Evolutionary conservation across 2,113 vertebrate species (phyloP).

Genomic region (Emydura subglobosa): DNA sequence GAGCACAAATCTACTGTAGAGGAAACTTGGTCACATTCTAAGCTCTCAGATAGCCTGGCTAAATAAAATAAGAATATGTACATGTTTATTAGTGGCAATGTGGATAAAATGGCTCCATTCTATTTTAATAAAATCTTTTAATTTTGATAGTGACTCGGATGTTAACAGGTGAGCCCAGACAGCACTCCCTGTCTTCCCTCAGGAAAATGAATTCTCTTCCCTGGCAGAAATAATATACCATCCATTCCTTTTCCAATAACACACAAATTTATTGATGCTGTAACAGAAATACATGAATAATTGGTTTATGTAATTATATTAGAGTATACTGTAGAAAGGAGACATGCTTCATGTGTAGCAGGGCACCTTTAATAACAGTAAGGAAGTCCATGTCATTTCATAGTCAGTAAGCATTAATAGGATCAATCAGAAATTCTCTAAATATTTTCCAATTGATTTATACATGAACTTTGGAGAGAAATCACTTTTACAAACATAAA

Average conservation of each 20-base stretch:
- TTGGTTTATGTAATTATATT: background rate
- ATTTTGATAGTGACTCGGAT: background rate
- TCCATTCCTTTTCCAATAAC: background rate
- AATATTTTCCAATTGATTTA: background rate
- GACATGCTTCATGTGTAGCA: background rate
- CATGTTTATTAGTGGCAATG: background rate
- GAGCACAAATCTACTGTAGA: background rate
- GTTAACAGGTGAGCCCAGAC: background rate
- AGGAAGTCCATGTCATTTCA: background rate
- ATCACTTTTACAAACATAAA: background rate
- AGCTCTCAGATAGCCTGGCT: background rate
- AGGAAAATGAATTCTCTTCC: background rate
- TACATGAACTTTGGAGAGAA: background rate
- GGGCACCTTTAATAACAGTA: background rate
- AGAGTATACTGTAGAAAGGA: background rate
- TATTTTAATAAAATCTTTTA: background rate
- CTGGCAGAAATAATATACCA: background rate
- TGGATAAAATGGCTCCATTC: background rate
- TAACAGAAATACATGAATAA: background rate
- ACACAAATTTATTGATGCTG: background rate
- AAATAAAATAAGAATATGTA: background rate
- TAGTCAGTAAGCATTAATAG: background rate
- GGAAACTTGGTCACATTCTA: background rate
- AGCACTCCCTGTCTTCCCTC: background rate
- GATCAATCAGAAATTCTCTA: background rate